Percentiles rank a stretch among this genome's conserved stretches.
phyloP scores from a whole-genome alignment of 2,797 vertebrate genomes.

The Galaxias olidus region DNA sequence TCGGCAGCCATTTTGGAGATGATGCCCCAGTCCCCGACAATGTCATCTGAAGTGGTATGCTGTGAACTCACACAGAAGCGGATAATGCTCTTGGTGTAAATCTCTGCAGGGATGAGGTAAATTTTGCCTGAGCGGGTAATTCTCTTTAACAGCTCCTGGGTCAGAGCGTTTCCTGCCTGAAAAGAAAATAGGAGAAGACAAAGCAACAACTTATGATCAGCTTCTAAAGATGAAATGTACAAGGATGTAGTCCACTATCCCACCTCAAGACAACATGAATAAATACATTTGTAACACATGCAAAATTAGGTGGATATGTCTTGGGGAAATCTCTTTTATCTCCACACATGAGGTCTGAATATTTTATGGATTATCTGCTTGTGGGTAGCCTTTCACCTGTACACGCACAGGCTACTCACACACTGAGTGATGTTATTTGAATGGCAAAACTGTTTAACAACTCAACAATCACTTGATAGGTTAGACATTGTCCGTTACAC shows the following conservation, averaged over 20 bases:
- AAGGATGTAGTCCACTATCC: too few species aligned
- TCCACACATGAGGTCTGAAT: too few species aligned
- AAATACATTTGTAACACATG: too few species aligned
- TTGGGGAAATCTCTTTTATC: too few species aligned
- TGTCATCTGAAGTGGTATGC: constrained; percentile 87
- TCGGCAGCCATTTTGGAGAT: constrained; percentile 80
- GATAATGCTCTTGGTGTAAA: constrained; percentile 87
- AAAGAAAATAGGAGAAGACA: constrained; percentile 7
- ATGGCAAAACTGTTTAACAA: background rate
- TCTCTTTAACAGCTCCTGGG: constrained; percentile 86
- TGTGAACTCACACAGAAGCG: constrained; percentile 95
- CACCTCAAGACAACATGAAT: too few species aligned
- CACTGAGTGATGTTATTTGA: constrained; percentile 15
- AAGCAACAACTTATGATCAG: too few species aligned
- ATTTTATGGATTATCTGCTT: background rate
- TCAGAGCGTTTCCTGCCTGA: constrained; percentile 87
- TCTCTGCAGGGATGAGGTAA: constrained; percentile 89
- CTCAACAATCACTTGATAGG: constrained; percentile 44
- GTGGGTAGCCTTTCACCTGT: too few species aligned
- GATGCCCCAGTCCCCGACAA: constrained; percentile 87
- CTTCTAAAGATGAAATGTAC: too few species aligned
- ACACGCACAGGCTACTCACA: constrained; percentile 8
- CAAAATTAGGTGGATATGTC: too few species aligned
- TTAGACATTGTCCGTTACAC: background rate
- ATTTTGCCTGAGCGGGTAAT: constrained; percentile 83